Evolutionary conservation across 2,888 invertebrate species (phyloP).

Genomic region (Scaptomyza tumidula): DNA sequence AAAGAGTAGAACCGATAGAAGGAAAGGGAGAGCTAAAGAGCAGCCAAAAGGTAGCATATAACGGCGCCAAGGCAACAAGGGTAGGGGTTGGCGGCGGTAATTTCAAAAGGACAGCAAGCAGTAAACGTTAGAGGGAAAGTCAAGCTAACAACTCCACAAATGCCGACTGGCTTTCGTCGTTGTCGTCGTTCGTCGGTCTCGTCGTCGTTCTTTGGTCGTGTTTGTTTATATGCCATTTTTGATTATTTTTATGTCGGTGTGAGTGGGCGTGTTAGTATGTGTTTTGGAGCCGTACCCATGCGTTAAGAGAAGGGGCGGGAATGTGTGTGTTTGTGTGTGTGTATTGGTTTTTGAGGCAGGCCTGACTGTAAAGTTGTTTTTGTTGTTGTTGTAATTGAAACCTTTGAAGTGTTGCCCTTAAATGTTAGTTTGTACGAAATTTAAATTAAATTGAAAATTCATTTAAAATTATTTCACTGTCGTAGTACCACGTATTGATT

Average conservation of each 20-base stretch:
- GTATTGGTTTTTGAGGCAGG: constrained; percentile 26
- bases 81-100: neutral
- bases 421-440: constrained; percentile 61
- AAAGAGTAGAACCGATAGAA: neutral
- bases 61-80: constrained; percentile 42
- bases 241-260: constrained; percentile 62
- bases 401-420: constrained; percentile 74
- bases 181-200: neutral
- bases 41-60: constrained; percentile 63
- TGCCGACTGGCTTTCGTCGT: constrained; percentile 6
- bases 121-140: constrained; percentile 15
- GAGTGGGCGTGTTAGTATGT: constrained; percentile 17
- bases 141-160: constrained; percentile 10
- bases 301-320: neutral
- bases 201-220: constrained; percentile 27
- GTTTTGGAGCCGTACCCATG: neutral
- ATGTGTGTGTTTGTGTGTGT: constrained; percentile 2
- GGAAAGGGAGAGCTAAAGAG: constrained; percentile 3
- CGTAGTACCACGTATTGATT: constrained; percentile 19
- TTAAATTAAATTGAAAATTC: constrained; percentile 62
- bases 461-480: constrained; percentile 47
- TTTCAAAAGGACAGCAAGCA: constrained; percentile 1
- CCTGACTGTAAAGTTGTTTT: constrained; percentile 1
- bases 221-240: constrained; percentile 75
- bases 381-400: constrained; percentile 68